These are phyloP conservation scores for Temnothorax longispinosus DNA, from an alignment of 1,140 invertebrate species.

Conservation along the genomic window DNA sequence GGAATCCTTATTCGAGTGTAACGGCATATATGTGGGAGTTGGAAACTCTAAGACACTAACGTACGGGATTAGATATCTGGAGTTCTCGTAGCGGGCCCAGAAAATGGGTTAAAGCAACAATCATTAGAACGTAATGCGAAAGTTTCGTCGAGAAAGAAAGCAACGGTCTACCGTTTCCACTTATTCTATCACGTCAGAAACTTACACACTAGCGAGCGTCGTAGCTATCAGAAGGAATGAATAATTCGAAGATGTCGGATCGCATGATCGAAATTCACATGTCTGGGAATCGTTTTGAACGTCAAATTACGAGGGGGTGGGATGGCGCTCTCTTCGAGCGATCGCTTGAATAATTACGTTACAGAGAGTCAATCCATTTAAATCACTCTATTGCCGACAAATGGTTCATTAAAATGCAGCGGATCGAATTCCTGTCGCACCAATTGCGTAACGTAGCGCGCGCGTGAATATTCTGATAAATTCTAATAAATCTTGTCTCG, in stretches of 20 bases:
- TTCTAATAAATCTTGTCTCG: slow-evolving; percentile 71
- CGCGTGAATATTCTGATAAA: slow-evolving; percentile 71
- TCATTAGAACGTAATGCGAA: slow-evolving; percentile 73
- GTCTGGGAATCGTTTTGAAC: slow-evolving; percentile 75
- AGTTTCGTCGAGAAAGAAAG: slow-evolving; percentile 59
- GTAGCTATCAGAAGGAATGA: slow-evolving; percentile 67
- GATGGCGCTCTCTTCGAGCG: slow-evolving; percentile 59
- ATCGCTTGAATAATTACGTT: slow-evolving; percentile 75
- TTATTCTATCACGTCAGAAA: slow-evolving; percentile 60
- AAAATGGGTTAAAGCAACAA: slow-evolving; percentile 50
- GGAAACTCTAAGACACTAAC: slow-evolving; percentile 45
- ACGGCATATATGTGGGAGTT: slow-evolving; percentile 53
- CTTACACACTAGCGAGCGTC: slow-evolving; percentile 31
- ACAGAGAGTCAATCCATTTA: slow-evolving; percentile 75
- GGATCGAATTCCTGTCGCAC: slow-evolving; percentile 70
- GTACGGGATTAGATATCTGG: slow-evolving; percentile 65
- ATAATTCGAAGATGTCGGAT: slow-evolving; percentile 75
- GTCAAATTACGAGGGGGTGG: slow-evolving; percentile 70
- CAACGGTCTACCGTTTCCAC: slow-evolving; percentile 51
- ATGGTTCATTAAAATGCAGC: slow-evolving; percentile 75
- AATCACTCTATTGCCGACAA: slow-evolving; percentile 72
- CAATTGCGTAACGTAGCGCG: slow-evolving; percentile 54
- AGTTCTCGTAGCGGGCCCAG: slow-evolving; percentile 46
- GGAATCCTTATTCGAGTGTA: slow-evolving; percentile 57
- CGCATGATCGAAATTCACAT: slow-evolving; percentile 71